phyloP scores from a whole-genome alignment of 2,113 vertebrate genomes.

The Zeus faber region DNA sequence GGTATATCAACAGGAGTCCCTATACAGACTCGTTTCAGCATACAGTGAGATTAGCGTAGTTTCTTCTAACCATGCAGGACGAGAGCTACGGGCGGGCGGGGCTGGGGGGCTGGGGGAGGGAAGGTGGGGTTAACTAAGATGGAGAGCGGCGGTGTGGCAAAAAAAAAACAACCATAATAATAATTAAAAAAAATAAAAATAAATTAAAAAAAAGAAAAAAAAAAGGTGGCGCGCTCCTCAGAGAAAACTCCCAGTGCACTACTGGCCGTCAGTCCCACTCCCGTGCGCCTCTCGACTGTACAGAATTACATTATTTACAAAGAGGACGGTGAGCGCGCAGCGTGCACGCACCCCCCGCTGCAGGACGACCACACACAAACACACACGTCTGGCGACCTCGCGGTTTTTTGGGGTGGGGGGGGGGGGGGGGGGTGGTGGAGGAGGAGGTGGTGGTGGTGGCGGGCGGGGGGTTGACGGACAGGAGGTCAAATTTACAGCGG shows the following conservation, averaged over 20 bases:
- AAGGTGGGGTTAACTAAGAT: conserved; percentile 78
- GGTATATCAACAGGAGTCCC: conserved; percentile 66
- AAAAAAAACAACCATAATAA: too few relatives aligned
- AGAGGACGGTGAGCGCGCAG: conserved; percentile 32
- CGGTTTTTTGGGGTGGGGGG: conserved; percentile 6
- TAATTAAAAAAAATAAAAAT: too few relatives aligned
- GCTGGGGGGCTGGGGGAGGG: conserved; percentile 50
- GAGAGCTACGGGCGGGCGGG: conserved; percentile 84
- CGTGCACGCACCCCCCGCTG: conserved; percentile 18
- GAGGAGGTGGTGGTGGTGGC: not conserved
- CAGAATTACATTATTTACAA: conserved; percentile 84
- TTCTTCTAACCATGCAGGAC: conserved; percentile 84
- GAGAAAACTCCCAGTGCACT: conserved; percentile 54
- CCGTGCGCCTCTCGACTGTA: conserved; percentile 79
- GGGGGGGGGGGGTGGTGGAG: conserved; percentile 13
- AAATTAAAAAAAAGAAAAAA: too few relatives aligned
- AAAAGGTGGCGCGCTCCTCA: too few relatives aligned
- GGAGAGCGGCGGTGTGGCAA: conserved; percentile 39
- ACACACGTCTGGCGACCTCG: conserved; percentile 56
- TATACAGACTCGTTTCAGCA: conserved; percentile 71
- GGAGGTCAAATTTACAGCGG: conserved; percentile 44
- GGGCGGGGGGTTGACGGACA: not conserved
- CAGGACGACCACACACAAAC: conserved; percentile 33
- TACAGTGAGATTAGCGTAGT: conserved; percentile 66
- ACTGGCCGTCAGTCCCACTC: conserved; percentile 94